Conservation (phyloP, 1,140 invertebrate species). For the Apolygus lucorum region DNA sequence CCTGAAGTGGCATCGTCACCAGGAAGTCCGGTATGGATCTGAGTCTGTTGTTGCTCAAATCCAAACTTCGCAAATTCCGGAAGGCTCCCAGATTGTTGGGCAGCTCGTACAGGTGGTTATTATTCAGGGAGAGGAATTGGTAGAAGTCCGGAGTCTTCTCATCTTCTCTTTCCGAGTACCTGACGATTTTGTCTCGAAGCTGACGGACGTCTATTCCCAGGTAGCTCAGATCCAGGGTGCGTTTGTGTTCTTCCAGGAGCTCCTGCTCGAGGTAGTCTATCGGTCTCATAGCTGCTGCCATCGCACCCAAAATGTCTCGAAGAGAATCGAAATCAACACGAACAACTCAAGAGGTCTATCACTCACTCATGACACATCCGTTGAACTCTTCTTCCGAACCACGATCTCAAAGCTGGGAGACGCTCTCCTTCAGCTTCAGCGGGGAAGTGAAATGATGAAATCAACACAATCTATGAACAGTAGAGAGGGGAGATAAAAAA, state of each 20-base stretch:
- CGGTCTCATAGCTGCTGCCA: constrained; percentile 64
- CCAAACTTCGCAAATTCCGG: constrained; percentile 60
- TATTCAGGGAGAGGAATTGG: constrained; percentile 60
- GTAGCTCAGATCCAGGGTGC: constrained; percentile 59
- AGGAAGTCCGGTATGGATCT: constrained; percentile 64
- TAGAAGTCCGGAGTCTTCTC: constrained; percentile 47
- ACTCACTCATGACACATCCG: too few species aligned
- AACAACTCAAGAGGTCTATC: too few species aligned
- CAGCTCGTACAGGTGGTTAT: constrained; percentile 53
- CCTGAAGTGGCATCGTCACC: constrained; percentile 59
- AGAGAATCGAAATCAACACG: not conserved
- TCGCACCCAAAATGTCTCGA: constrained; percentile 42
- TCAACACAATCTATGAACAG: too few species aligned
- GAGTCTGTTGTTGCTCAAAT: constrained; percentile 82
- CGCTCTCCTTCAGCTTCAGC: too few species aligned
- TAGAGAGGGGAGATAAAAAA: too few species aligned
- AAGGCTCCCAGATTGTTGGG: constrained; percentile 51
- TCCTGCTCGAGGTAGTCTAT: constrained; percentile 34
- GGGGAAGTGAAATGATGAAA: too few species aligned
- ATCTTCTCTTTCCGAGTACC: constrained; percentile 38
- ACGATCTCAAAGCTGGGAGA: too few species aligned
- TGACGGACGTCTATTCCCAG: constrained; percentile 48
- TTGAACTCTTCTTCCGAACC: too few species aligned
- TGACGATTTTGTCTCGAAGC: constrained; percentile 49
- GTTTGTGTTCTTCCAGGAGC: constrained; percentile 39